These are phyloP conservation scores for Ctenodactylus gundi DNA, from an alignment of 2,113 vertebrate species.

Conservation along the genomic window DNA sequence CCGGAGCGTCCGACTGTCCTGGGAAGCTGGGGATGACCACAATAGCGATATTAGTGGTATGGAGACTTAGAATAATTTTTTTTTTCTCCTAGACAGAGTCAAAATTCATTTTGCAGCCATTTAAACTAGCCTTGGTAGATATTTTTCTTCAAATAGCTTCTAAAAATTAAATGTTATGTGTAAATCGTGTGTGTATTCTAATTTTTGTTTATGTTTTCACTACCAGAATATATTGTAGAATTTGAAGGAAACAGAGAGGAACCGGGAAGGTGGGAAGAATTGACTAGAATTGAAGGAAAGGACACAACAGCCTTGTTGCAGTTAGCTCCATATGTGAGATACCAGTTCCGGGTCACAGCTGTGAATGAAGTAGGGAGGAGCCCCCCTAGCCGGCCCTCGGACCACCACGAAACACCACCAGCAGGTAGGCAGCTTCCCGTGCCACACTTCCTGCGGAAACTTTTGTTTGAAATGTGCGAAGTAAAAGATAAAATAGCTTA, in stretches of 20 bases:
- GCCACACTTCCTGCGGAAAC: background rate
- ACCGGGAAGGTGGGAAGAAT: conserved; percentile 90
- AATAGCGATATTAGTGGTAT: conserved; percentile 93
- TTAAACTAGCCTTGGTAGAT: background rate
- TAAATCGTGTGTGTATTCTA: background rate
- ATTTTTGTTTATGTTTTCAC: background rate
- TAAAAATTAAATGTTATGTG: background rate
- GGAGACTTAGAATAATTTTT: background rate
- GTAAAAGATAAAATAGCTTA: background rate
- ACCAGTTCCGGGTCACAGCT: conserved; percentile 90
- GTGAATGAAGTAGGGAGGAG: conserved; percentile 91
- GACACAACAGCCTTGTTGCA: conserved; percentile 83
- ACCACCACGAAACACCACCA: conserved; percentile 89
- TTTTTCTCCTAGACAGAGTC: background rate
- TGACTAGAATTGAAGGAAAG: conserved; percentile 84
- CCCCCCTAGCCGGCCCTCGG: conserved; percentile 85
- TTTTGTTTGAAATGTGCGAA: background rate
- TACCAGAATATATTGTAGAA: conserved; percentile 92
- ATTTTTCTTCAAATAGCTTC: background rate
- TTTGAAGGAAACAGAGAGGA: conserved; percentile 92
- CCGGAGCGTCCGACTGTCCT: conserved; percentile 91
- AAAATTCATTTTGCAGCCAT: background rate
- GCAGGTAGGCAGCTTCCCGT: conserved; percentile 83
- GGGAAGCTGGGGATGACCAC: conserved; percentile 91
- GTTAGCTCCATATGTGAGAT: conserved; percentile 89